These are phyloP conservation scores for Caenorhabditis sp. DNA, from an alignment of 2,888 invertebrate species.

Conservation along the genomic window DNA sequence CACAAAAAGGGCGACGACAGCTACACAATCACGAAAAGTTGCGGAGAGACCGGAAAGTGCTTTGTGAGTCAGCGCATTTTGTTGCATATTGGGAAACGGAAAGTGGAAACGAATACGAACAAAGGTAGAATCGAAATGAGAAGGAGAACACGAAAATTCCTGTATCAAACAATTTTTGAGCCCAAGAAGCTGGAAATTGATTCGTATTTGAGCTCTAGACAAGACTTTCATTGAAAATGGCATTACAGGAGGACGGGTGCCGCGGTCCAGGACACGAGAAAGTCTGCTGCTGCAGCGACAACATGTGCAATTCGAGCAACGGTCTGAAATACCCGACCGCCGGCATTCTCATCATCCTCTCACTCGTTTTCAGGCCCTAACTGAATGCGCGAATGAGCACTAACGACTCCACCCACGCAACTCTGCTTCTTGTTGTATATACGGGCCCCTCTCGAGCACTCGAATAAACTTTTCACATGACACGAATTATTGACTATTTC, in stretches of 20 bases:
- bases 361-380: conserved; percentile 55
- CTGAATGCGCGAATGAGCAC: conserved; percentile 5
- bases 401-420: neutral
- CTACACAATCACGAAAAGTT: conserved; percentile 62
- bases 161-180: no score
- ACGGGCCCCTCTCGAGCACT: conserved; percentile 20
- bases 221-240: no score
- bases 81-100: no score
- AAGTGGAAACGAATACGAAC: no score
- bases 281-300: conserved; percentile 65
- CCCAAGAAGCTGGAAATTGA: no score
- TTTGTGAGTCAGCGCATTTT: conserved; percentile 61
- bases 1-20: conserved; percentile 62
- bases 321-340: conserved; percentile 49
- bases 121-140: no score
- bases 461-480: neutral
- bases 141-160: no score
- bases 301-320: conserved; percentile 67
- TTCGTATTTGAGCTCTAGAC: no score
- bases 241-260: conserved; percentile 67
- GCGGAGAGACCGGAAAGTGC: conserved; percentile 65
- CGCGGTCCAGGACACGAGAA: conserved; percentile 60
- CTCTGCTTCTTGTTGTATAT: conserved; percentile 11
- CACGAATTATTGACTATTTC: neutral
- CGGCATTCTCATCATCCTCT: conserved; percentile 56